Percentiles rank a stretch among this genome's conserved stretches.
These are phyloP conservation scores for Gopherus evgoodei DNA, from an alignment of 2,113 vertebrate species.

Conservation along the genomic window DNA sequence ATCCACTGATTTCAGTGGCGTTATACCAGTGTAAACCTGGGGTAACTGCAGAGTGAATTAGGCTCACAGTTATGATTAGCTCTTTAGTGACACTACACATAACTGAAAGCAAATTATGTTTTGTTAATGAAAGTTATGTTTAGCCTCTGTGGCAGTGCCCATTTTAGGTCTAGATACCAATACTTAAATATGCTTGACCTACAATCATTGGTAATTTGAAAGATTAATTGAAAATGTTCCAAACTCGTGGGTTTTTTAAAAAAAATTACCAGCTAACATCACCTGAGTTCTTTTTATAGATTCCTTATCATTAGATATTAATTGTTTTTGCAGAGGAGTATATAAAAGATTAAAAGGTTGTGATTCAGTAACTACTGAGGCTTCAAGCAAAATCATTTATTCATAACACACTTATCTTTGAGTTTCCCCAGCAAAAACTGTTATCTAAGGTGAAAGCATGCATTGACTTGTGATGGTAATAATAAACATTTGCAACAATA, in stretches of 20 bases:
- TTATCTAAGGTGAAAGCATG: slow-evolving; percentile 65
- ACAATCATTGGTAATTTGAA: background rate
- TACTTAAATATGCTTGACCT: background rate
- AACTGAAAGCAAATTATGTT: background rate
- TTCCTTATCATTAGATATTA: slow-evolving; percentile 52
- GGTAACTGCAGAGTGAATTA: background rate
- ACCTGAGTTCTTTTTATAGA: slow-evolving; percentile 27
- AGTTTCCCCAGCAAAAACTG: slow-evolving; percentile 62
- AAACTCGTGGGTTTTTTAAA: slow-evolving; percentile 33
- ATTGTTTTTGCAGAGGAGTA: slow-evolving; percentile 38
- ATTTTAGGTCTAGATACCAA: background rate
- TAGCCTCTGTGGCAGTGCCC: background rate
- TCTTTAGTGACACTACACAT: background rate
- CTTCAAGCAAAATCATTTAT: slow-evolving; percentile 60
- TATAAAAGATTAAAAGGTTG: slow-evolving; percentile 61
- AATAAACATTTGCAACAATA: slow-evolving; percentile 7
- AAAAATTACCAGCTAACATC: slow-evolving; percentile 46
- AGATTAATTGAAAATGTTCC: slow-evolving; percentile 33
- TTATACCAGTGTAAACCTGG: background rate
- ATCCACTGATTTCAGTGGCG: background rate
- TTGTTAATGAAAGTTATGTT: background rate
- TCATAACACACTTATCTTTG: slow-evolving; percentile 60
- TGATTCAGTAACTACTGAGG: slow-evolving; percentile 58
- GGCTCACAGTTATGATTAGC: slow-evolving; percentile 3
- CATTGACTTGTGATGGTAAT: slow-evolving; percentile 56